Conservation (phyloP, 2,113 vertebrate genomes). For the Tyrannus savana region DNA sequence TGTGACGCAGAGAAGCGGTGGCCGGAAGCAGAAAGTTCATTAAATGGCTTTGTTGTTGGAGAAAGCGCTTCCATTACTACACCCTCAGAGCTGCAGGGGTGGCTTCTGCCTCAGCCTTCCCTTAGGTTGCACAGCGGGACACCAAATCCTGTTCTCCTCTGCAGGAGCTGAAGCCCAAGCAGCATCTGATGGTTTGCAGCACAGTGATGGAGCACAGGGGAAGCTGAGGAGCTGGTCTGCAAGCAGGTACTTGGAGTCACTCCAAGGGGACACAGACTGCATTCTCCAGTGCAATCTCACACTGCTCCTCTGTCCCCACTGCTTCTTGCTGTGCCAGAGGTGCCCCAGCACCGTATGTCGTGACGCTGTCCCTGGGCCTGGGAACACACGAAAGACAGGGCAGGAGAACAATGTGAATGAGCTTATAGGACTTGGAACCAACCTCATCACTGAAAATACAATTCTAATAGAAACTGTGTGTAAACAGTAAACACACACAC, state of each 20-base stretch:
- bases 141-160: neutral
- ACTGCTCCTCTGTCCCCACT: neutral
- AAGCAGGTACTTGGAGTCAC: neutral
- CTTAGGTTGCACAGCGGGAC: fast-evolving
- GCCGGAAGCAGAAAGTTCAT: neutral
- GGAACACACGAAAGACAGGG: neutral
- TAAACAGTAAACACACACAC: neutral
- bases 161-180: neutral
- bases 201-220: fast-evolving
- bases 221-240: neutral
- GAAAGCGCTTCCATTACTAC: neutral
- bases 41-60: neutral
- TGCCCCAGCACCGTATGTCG: neutral
- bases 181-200: neutral
- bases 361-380: neutral
- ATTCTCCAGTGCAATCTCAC: neutral
- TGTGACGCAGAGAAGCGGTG: neutral
- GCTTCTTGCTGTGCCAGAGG: neutral
- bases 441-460: neutral
- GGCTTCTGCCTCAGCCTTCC: neutral
- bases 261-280: neutral
- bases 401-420: neutral
- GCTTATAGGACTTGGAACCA: neutral
- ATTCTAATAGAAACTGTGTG: neutral
- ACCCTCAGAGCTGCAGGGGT: neutral